Percentiles rank a stretch among this genome's conserved stretches.
Conservation (phyloP, 2,797 vertebrate species). For the Mormyrus proboscirostris region DNA sequence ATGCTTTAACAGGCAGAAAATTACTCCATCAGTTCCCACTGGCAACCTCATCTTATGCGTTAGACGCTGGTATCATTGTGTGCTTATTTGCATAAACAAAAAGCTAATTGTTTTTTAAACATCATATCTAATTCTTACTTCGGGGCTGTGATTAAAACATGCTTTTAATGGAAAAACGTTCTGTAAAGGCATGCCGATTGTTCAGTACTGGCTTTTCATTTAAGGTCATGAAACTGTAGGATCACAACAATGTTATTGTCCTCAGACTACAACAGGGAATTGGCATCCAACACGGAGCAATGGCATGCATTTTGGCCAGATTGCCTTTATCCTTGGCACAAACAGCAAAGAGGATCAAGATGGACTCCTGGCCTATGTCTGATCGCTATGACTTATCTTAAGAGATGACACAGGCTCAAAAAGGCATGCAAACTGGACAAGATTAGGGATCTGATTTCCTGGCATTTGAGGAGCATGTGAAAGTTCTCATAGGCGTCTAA, state of each 20-base stretch:
- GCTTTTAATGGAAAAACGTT: not conserved
- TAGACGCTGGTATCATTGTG: not conserved
- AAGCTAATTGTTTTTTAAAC: slow-evolving; percentile 22
- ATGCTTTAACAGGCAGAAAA: slow-evolving; percentile 16
- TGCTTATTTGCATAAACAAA: slow-evolving; percentile 16
- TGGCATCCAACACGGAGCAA: not conserved
- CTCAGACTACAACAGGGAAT: slow-evolving; percentile 5
- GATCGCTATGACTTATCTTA: slow-evolving; percentile 46
- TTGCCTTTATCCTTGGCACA: not conserved
- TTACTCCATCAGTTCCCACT: not conserved
- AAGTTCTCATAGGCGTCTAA: slow-evolving; percentile 54
- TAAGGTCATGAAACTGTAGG: not conserved
- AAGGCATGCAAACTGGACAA: slow-evolving; percentile 53
- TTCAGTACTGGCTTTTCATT: not conserved
- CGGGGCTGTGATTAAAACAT: not conserved
- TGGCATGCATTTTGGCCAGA: not conserved
- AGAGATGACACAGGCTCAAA: slow-evolving; percentile 52
- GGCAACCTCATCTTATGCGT: not conserved
- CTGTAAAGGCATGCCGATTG: not conserved
- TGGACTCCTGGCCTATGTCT: slow-evolving; percentile 28
- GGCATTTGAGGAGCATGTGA: slow-evolving; percentile 55
- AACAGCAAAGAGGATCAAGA: slow-evolving; percentile 14
- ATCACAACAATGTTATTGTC: not conserved
- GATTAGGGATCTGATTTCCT: slow-evolving; percentile 58
- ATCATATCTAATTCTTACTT: slow-evolving; percentile 4